Evolutionary conservation across 2,113 vertebrate species (phyloP).

Genomic region (Psettodes erumei): DNA sequence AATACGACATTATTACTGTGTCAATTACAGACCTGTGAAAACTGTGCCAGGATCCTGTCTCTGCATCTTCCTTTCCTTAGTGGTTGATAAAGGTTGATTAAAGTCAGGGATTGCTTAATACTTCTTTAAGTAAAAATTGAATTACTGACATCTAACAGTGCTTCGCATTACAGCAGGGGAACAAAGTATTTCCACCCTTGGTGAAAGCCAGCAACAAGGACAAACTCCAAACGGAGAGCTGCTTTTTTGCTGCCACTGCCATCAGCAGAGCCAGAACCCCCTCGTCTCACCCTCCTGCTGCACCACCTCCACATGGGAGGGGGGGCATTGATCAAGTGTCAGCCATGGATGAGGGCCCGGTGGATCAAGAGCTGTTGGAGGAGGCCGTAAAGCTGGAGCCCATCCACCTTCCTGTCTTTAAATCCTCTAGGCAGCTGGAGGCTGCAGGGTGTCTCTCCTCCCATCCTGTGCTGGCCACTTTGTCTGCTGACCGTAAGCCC

Average conservation of each 20-base stretch:
- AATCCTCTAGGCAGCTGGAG: constrained; percentile 40
- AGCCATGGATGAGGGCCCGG: constrained; percentile 28
- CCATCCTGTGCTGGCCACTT: constrained; percentile 36
- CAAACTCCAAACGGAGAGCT: constrained; percentile 18
- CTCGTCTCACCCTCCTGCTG: constrained; percentile 23
- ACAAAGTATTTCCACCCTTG: constrained; percentile 25
- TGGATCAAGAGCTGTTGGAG: constrained; percentile 41
- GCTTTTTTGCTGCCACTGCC: constrained; percentile 21
- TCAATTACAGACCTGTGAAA: constrained; percentile 8
- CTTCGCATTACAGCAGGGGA: constrained; percentile 25
- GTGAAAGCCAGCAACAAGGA: constrained; percentile 29
- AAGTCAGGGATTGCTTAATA: constrained; percentile 39
- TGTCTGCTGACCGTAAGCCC: constrained; percentile 39
- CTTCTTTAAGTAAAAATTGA: constrained; percentile 35
- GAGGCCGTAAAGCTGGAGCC: constrained; percentile 36
- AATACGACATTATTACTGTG: constrained; percentile 19
- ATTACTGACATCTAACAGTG: constrained; percentile 31
- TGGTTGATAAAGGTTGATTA: constrained; percentile 33
- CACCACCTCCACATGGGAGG: constrained; percentile 21
- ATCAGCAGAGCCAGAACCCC: constrained; percentile 32
- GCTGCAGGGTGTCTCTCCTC: constrained; percentile 39
- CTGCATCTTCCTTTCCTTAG: neutral
- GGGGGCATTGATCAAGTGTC: constrained; percentile 63
- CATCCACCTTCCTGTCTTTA: constrained; percentile 47
- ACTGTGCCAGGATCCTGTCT: constrained; percentile 31